Conservation (phyloP, 2,888 invertebrate species). For the Anticlea derivata region DNA sequence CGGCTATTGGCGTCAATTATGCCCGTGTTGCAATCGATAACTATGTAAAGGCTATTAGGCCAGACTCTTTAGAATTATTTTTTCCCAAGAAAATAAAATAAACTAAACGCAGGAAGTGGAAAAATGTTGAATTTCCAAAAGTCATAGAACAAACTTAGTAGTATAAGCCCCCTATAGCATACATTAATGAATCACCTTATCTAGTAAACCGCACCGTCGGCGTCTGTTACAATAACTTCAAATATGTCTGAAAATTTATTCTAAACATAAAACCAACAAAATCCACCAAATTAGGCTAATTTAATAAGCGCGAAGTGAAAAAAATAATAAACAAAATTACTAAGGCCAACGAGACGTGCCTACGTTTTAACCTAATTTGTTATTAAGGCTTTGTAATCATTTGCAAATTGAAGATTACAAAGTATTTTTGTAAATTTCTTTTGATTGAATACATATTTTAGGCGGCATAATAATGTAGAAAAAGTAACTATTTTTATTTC, state of each 20-base stretch:
- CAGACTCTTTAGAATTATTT: no score
- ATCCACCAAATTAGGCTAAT: conserved; percentile 10
- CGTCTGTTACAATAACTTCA: background rate
- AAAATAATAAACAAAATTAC: conserved; percentile 18
- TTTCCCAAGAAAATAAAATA: no score
- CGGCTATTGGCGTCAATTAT: background rate
- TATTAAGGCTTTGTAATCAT: conserved; percentile 1
- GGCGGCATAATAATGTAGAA: no score
- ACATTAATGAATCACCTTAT: no score
- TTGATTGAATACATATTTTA: no score
- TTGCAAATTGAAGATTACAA: conserved; percentile 2
- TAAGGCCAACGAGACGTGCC: conserved; percentile 1
- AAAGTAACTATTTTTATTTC: no score
- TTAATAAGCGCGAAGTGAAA: conserved; percentile 12
- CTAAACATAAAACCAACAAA: conserved; percentile 1
- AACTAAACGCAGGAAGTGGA: no score
- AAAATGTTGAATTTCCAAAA: no score
- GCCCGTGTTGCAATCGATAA: conserved; percentile 4
- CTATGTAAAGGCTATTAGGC: background rate
- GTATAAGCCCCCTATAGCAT: no score
- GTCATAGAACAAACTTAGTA: no score
- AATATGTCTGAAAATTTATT: background rate
- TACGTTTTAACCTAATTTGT: conserved; percentile 11
- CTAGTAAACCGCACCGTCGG: no score
- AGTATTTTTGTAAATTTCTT: background rate